These are phyloP conservation scores for Heteropelma amictum DNA, from an alignment of 2,888 invertebrate species.

Conservation along the genomic window DNA sequence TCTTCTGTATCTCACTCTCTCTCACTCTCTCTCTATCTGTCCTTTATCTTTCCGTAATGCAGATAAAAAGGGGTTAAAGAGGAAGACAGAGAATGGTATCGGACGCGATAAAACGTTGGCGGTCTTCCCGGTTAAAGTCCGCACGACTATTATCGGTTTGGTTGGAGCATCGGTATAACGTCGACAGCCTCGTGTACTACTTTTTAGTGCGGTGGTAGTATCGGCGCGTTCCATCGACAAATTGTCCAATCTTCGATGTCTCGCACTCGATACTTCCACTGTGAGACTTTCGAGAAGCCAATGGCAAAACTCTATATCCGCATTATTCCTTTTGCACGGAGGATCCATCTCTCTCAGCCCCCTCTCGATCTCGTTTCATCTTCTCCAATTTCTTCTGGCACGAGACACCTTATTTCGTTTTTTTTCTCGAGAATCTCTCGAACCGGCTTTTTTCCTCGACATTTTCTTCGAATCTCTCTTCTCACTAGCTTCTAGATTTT, in stretches of 20 bases:
- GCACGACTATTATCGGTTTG: constrained; percentile 50
- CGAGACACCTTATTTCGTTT: constrained; percentile 24
- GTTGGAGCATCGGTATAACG: constrained; percentile 22
- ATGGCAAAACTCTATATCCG: constrained; percentile 23
- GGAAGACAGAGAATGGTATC: neutral
- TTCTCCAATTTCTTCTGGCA: neutral
- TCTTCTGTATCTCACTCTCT: neutral
- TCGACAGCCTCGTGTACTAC: constrained; percentile 8
- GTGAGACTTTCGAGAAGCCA: constrained; percentile 23
- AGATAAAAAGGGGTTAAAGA: neutral
- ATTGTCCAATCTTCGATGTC: constrained; percentile 52
- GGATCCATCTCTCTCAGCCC: too few species aligned
- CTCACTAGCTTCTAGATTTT: neutral
- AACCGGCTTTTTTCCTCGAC: constrained; percentile 26
- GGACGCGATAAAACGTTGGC: constrained; percentile 48
- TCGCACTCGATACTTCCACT: constrained; percentile 24
- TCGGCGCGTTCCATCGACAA: constrained; percentile 49
- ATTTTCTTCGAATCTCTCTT: constrained; percentile 22
- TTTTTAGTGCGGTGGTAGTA: constrained; percentile 22
- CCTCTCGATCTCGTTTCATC: constrained; percentile 24
- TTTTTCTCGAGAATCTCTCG: constrained; percentile 21
- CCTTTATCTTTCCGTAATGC: neutral
- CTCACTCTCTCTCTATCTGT: neutral
- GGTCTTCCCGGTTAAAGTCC: constrained; percentile 41
- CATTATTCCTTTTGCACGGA: constrained; percentile 37